Percentiles rank a stretch among this genome's conserved stretches.
These are phyloP conservation scores for Eleginops maclovinus DNA, from an alignment of 2,113 vertebrate genomes.

Conservation along the genomic window DNA sequence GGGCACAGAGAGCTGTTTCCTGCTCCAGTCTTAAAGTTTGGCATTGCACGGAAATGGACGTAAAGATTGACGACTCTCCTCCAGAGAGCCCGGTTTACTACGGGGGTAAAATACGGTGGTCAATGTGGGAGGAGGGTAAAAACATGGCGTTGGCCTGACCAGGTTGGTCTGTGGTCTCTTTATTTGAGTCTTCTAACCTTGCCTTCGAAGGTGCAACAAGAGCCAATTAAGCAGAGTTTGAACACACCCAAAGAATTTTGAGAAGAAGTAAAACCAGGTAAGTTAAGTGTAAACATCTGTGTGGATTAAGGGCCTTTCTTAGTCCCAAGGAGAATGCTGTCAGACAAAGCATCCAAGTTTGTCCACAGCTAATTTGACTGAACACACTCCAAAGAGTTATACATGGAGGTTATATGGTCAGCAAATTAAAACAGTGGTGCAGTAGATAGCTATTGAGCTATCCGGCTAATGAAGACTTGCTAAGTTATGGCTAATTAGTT, in stretches of 20 bases:
- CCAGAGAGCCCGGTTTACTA: conserved; percentile 45
- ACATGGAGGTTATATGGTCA: no score
- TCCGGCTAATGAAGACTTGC: no score
- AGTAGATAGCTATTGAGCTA: no score
- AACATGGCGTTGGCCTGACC: background rate
- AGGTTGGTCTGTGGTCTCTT: background rate
- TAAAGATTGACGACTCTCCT: conserved; percentile 71
- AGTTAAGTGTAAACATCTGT: conserved; percentile 1
- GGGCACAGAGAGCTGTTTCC: conserved; percentile 63
- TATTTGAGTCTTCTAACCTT: background rate
- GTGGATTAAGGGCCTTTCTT: background rate
- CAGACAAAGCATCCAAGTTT: no score
- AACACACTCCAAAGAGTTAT: no score
- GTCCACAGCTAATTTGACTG: no score
- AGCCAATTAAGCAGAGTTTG: background rate
- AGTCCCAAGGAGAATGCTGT: no score
- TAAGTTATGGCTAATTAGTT: no score
- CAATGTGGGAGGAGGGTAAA: background rate
- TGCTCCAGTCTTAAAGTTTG: conserved; percentile 61
- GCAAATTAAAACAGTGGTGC: no score
- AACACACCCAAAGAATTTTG: background rate
- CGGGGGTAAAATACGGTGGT: conserved; percentile 3
- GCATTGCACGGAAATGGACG: conserved; percentile 50
- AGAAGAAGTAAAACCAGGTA: background rate
- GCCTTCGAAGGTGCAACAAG: conserved; percentile 7